These are phyloP conservation scores for Ophion ventricosus DNA, from an alignment of 2,888 invertebrate species.

Conservation along the genomic window DNA sequence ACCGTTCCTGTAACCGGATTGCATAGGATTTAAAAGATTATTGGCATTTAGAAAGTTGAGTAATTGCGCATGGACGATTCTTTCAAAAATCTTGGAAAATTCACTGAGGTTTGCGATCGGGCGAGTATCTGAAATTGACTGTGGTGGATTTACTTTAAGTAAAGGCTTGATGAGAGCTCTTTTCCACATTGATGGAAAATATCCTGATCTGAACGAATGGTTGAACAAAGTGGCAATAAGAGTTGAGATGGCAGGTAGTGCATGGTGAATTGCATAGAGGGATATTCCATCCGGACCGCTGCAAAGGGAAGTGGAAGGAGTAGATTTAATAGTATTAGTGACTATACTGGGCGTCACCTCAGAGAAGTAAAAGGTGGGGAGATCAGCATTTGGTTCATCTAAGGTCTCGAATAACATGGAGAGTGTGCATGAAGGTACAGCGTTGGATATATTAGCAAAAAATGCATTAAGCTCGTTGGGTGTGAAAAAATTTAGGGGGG, in stretches of 20 bases:
- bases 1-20: too few relatives aligned
- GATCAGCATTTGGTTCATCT: too few relatives aligned
- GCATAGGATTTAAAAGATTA: too few relatives aligned
- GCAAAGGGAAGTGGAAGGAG: not conserved
- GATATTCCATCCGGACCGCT: not conserved
- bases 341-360: not conserved
- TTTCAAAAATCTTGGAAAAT: not conserved
- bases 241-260: not conserved
- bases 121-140: not conserved
- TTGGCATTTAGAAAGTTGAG: too few relatives aligned
- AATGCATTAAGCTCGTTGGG: not conserved
- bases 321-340: not conserved
- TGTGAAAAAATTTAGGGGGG: not conserved
- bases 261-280: not conserved
- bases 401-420: not conserved
- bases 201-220: not conserved
- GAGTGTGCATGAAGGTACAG: not conserved
- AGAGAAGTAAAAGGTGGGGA: not conserved
- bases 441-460: not conserved
- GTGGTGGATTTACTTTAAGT: not conserved
- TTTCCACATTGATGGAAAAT: not conserved
- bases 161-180: constrained; percentile 2
- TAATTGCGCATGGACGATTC: not conserved
- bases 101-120: constrained; percentile 10
- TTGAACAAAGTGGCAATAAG: not conserved